Evolutionary conservation across 2,888 invertebrate genomes (phyloP), one percentile per base, ranked within the genome.

Genomic region (Nysson spinosus): DNA sequence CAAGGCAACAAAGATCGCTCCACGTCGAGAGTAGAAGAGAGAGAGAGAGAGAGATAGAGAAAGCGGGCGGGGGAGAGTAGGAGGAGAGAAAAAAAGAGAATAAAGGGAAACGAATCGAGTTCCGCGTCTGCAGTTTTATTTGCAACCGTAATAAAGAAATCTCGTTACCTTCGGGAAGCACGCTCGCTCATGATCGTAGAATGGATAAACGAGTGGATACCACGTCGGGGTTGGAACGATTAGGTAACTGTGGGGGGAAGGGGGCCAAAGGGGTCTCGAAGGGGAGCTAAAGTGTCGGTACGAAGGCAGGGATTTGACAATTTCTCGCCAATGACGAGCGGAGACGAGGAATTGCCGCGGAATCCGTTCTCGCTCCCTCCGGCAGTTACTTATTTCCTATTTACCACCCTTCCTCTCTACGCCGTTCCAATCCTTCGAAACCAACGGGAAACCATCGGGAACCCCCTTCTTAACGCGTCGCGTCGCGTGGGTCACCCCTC

Each of bases 331-430:
- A 86, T 86, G 83, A 82, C 82, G 76, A 67, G 75, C 76, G 81
- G 69, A 71, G 79, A 75, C 78, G 81, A 82, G 78, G 85, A 86
- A 86, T 87, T 87, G 85, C 81, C 82, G 84, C 81, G 78, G 85
- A 85, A 87, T 84, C 79, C 82, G 82, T 69, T 78, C 82, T 75
- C 79, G 69, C 74, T 80, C 85, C 82, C 84, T 82, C 82, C 80
- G 86, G 85, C 86, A 76, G 74, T 79, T 76, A 84, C 86, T 87
- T 85, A 86, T 86, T 87, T 87, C 86, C 85, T 84, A 85, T 85
- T 86, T 85, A 83, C 76, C 75, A 78, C 74, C 81, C 81, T 75
- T 72, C 72, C 65, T 56, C 74, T 57, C 72, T 54, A 66, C 61
- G 49, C 56, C 63, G 44, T 37, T 49, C 4, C 3, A 42, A 61